Evolutionary conservation across 2,888 invertebrate genomes (phyloP).

Genomic region (Drosophila falleni): DNA sequence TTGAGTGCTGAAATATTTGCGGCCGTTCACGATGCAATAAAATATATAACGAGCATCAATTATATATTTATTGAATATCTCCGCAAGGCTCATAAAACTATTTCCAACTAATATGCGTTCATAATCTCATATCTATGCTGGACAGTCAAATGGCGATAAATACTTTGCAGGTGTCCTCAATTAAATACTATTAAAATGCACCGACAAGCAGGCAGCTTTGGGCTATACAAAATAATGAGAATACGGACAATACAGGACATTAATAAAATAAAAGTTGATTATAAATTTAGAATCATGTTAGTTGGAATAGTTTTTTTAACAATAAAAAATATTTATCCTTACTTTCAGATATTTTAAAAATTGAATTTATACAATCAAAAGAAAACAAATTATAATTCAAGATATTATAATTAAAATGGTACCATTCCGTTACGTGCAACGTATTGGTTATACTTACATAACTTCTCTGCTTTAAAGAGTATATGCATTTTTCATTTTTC

Average conservation of each 20-base stretch:
- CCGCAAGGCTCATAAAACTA: slow-evolving; percentile 31
- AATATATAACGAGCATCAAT: slow-evolving; percentile 48
- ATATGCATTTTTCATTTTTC: not conserved
- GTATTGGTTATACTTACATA: not conserved
- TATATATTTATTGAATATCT: slow-evolving; percentile 52
- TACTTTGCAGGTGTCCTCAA: not conserved
- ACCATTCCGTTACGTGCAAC: too few species aligned
- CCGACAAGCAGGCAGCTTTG: not conserved
- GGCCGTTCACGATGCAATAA: slow-evolving; percentile 54
- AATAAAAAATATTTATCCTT: too few species aligned
- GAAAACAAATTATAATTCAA: too few species aligned
- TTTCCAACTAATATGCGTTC: slow-evolving; percentile 39
- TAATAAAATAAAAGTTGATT: not conserved
- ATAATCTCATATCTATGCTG: slow-evolving; percentile 8
- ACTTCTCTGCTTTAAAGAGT: not conserved
- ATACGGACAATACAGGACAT: not conserved
- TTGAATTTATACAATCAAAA: too few species aligned
- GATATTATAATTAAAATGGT: too few species aligned
- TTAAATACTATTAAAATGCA: slow-evolving; percentile 8
- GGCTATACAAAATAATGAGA: not conserved
- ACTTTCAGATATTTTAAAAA: too few species aligned
- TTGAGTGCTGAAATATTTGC: slow-evolving; percentile 80
- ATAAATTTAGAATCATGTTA: not conserved
- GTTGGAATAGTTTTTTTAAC: not conserved
- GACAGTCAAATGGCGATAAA: slow-evolving; percentile 10